phyloP scores from a whole-genome alignment of 2,797 vertebrate species.

The Xyrichtys novacula region DNA sequence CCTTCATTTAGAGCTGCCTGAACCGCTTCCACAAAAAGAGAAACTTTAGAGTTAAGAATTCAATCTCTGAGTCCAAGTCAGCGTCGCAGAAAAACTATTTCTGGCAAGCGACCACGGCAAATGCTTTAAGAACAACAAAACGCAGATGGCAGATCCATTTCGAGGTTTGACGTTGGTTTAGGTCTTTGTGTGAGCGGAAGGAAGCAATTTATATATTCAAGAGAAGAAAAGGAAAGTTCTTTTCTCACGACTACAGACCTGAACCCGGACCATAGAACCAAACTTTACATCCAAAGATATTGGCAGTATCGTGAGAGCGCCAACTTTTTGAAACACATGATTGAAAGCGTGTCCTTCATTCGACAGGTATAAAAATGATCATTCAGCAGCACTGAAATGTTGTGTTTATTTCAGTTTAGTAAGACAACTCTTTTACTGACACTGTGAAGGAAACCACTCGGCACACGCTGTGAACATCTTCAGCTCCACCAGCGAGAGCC shows the following conservation, averaged over 20 bases:
- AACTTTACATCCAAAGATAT: too few relatives aligned
- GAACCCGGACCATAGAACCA: too few relatives aligned
- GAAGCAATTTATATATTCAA: neutral
- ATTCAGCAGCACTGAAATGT: too few relatives aligned
- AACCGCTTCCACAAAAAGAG: slow-evolving; percentile 33
- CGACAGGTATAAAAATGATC: too few relatives aligned
- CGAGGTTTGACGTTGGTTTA: neutral
- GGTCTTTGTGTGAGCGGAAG: neutral
- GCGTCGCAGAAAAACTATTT: slow-evolving; percentile 1
- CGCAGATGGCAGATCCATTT: neutral
- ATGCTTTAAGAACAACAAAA: neutral
- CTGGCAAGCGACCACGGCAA: slow-evolving; percentile 15
- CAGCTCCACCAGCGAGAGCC: neutral
- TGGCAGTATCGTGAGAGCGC: too few relatives aligned
- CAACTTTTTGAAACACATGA: too few relatives aligned
- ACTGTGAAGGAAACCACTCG: neutral
- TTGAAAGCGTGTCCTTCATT: too few relatives aligned
- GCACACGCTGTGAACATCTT: neutral
- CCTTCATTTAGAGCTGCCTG: slow-evolving; percentile 5
- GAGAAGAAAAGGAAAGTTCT: too few relatives aligned
- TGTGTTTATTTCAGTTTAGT: neutral
- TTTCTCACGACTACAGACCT: too few relatives aligned
- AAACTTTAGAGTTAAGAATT: slow-evolving; percentile 33
- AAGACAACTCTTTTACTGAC: neutral
- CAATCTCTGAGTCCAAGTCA: slow-evolving; percentile 15